Conservation (phyloP, 1,140 invertebrate species). For the Goniozus legneri region DNA sequence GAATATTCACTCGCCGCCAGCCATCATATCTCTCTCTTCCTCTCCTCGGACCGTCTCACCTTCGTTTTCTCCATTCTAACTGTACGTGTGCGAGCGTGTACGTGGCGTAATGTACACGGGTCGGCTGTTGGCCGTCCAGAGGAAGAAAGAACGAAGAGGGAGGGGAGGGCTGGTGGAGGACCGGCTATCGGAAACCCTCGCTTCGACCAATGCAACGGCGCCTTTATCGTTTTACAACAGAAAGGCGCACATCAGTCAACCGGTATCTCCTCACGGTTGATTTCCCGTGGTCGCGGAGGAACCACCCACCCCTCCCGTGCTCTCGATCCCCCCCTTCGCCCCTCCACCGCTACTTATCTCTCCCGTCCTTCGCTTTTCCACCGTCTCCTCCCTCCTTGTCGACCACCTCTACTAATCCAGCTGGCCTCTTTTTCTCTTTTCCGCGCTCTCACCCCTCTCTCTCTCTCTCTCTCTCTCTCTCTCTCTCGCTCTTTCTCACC, state of each 20-base stretch:
- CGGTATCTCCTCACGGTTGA: slow-evolving; percentile 57
- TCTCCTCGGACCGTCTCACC: slow-evolving; percentile 5
- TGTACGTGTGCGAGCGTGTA: slow-evolving; percentile 14
- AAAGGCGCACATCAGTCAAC: slow-evolving; percentile 57
- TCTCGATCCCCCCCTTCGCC: neutral
- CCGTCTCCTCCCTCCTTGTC: slow-evolving; percentile 12
- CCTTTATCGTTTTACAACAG: slow-evolving; percentile 58
- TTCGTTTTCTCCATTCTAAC: slow-evolving; percentile 1
- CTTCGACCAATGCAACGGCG: slow-evolving; percentile 51
- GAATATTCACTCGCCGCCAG: slow-evolving; percentile 23
- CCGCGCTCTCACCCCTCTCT: neutral
- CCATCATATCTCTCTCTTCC: slow-evolving; percentile 17
- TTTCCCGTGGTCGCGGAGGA: slow-evolving; percentile 48
- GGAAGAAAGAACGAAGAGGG: slow-evolving; percentile 9
- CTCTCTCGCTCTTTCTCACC: neutral
- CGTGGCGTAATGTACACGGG: slow-evolving; percentile 2
- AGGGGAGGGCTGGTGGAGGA: slow-evolving; percentile 18
- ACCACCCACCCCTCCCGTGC: neutral
- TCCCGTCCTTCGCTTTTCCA: slow-evolving; percentile 13
- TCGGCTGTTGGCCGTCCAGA: slow-evolving; percentile 14
- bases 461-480: slow-evolving; percentile 10
- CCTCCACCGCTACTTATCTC: slow-evolving; percentile 12
- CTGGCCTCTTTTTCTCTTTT: slow-evolving; percentile 13
- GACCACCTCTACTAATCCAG: slow-evolving; percentile 2
- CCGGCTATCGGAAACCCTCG: slow-evolving; percentile 52